Percentiles rank a stretch among this genome's conserved stretches.
Conservation (phyloP, 2,888 invertebrate species). For the Sussaba pulchella region DNA sequence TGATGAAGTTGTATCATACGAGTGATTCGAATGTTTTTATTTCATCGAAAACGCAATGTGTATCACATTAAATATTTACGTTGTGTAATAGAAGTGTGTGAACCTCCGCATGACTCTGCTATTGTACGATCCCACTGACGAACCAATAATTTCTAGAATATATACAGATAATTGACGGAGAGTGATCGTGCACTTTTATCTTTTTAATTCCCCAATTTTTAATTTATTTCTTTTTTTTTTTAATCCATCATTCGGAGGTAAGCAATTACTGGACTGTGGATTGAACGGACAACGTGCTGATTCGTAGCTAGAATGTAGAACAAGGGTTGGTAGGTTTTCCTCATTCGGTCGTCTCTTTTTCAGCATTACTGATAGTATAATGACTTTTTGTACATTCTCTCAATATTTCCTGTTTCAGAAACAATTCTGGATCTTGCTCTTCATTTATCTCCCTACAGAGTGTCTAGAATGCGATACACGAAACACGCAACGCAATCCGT, state of each 20-base stretch:
- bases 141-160: constrained; percentile 14
- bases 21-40: constrained; percentile 11
- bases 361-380: constrained; percentile 39
- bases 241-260: not conserved
- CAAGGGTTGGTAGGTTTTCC: constrained; percentile 39
- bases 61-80: not conserved
- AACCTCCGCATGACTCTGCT: constrained; percentile 16
- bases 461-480: constrained; percentile 27
- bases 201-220: not conserved
- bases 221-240: constrained; percentile 9
- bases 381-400: constrained; percentile 3
- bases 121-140: not conserved
- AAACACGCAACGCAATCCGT: constrained; percentile 16
- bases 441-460: not conserved
- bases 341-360: not conserved
- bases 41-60: not conserved
- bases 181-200: constrained; percentile 40
- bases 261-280: constrained; percentile 24
- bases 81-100: constrained; percentile 15
- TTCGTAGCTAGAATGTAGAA: constrained; percentile 35
- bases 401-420: constrained; percentile 36
- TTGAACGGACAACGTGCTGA: constrained; percentile 6
- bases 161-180: constrained; percentile 1
- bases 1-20: constrained; percentile 27
- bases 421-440: constrained; percentile 13